phyloP scores from a whole-genome alignment of 2,797 vertebrate species.

The Macropodus opercularis region DNA sequence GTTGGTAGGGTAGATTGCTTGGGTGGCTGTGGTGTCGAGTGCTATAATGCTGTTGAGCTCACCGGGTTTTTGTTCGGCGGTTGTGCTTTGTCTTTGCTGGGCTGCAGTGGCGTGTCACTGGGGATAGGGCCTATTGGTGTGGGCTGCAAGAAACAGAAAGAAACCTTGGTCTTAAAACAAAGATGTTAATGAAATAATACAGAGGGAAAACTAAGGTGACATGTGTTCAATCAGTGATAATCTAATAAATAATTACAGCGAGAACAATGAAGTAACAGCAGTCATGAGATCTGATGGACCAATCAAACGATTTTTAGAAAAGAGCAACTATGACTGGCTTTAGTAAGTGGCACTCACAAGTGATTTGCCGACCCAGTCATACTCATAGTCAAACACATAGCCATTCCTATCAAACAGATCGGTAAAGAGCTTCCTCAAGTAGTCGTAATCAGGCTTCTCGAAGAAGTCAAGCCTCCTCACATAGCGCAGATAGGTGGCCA shows the following conservation, averaged over 20 bases:
- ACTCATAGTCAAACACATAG: conserved; percentile 96
- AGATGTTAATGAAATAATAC: neutral
- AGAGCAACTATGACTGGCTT: conserved; percentile 6
- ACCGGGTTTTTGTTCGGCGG: conserved; percentile 96
- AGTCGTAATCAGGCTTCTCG: conserved; percentile 97
- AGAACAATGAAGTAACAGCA: conserved; percentile 8
- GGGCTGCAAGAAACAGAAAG: conserved; percentile 78
- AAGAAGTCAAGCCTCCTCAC: conserved; percentile 97
- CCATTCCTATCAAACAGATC: conserved; percentile 94
- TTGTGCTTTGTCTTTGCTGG: conserved; percentile 93
- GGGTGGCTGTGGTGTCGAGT: conserved; percentile 23
- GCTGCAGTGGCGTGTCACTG: conserved; percentile 88
- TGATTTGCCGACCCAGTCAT: conserved; percentile 99
- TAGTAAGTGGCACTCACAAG: conserved; percentile 83
- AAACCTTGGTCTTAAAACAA: neutral
- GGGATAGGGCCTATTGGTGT: conserved; percentile 96
- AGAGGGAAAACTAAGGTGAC: neutral
- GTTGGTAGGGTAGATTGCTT: neutral
- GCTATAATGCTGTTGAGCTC: conserved; percentile 61
- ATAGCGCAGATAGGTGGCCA: conserved; percentile 97
- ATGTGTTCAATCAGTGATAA: neutral
- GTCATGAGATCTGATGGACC: neutral
- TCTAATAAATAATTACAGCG: neutral
- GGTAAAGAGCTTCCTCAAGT: conserved; percentile 95
- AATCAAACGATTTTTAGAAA: conserved; percentile 9